phyloP scores from a whole-genome alignment of 2,797 vertebrate species.

The Cirrhinus mrigala region DNA sequence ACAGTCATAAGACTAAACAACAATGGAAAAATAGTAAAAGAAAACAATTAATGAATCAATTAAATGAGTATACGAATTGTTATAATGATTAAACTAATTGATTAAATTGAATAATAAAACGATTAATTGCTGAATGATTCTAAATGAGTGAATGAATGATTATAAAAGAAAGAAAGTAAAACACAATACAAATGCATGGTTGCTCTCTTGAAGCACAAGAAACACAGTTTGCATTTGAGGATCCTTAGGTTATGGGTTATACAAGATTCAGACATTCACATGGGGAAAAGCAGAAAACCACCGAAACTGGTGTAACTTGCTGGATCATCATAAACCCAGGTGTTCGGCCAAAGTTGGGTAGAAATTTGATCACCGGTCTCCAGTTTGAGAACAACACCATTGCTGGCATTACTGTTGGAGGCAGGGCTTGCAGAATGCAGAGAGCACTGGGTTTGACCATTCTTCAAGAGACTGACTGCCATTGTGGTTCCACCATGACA shows the following conservation, averaged over 20 bases:
- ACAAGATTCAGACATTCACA: slow-evolving; percentile 19
- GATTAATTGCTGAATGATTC: neutral
- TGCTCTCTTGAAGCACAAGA: no score
- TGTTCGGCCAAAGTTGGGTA: neutral
- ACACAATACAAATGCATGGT: no score
- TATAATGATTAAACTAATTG: no score
- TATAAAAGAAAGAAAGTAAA: no score
- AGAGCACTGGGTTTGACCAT: slow-evolving; percentile 14
- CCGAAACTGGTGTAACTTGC: slow-evolving; percentile 47
- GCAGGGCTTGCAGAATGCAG: neutral
- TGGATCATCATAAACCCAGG: slow-evolving; percentile 53
- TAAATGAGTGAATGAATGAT: no score
- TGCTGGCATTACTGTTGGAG: slow-evolving; percentile 44
- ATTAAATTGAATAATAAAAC: neutral
- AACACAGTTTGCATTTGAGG: no score
- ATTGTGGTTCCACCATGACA: neutral
- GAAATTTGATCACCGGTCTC: slow-evolving; percentile 44
- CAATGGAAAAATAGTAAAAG: no score
- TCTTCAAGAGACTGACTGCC: slow-evolving; percentile 50
- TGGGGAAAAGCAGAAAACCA: slow-evolving; percentile 54
- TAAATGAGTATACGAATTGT: no score
- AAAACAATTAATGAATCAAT: no score
- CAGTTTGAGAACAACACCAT: slow-evolving; percentile 44
- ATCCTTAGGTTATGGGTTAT: no score
- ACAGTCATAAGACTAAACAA: no score